These are phyloP conservation scores for Hylomyscus alleni DNA, from an alignment of 2,797 vertebrate genomes.

Conservation along the genomic window DNA sequence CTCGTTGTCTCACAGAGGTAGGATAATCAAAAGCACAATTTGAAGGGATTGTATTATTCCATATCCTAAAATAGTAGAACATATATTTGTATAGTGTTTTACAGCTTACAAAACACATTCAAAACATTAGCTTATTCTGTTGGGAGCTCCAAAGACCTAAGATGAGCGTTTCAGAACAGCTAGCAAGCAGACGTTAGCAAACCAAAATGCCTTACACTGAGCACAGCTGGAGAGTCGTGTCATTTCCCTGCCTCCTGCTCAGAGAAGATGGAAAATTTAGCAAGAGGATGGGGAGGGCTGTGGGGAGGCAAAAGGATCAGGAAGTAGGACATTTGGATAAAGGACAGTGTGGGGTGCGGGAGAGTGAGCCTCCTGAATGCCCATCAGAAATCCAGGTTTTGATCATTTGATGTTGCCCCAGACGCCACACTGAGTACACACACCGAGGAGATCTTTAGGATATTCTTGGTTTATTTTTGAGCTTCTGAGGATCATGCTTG, in stretches of 20 bases:
- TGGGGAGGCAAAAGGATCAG: conserved; percentile 19
- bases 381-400: conserved; percentile 42
- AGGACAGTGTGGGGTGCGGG: conserved; percentile 3
- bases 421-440: not conserved
- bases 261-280: conserved; percentile 71
- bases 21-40: conserved; percentile 20
- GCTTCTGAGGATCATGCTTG: not conserved
- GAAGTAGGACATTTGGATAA: conserved; percentile 72
- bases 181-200: conserved; percentile 71
- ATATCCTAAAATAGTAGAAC: conserved; percentile 69
- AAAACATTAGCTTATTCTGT: conserved; percentile 74
- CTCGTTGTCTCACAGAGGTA: conserved; percentile 56
- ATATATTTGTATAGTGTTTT: conserved; percentile 74
- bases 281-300: conserved; percentile 57
- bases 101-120: conserved; percentile 78
- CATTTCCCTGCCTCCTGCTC: conserved; percentile 57
- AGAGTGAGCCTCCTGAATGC: not conserved
- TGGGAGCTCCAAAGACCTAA: conserved; percentile 74
- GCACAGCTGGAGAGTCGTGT: conserved; percentile 71
- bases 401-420: not conserved
- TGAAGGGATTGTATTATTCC: conserved; percentile 68
- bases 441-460: not conserved
- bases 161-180: conserved; percentile 69
- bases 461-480: not conserved
- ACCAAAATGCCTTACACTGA: conserved; percentile 57